These are phyloP conservation scores for Epinotia demarniana DNA, from an alignment of 2,888 invertebrate species.

Conservation along the genomic window DNA sequence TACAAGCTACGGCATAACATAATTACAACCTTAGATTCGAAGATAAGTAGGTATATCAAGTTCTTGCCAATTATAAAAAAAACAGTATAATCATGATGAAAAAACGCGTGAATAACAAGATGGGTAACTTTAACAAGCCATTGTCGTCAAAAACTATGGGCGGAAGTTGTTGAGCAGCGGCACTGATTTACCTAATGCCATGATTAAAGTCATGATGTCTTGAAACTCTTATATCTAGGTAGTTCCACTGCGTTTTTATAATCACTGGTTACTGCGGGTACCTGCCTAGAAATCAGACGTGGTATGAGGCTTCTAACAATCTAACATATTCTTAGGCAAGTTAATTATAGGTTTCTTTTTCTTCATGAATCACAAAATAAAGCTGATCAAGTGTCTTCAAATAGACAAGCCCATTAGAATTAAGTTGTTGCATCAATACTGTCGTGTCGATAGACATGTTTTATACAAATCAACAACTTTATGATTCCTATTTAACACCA, in stretches of 20 bases:
- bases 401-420: too few relatives aligned
- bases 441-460: too few relatives aligned
- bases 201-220: conserved; percentile 30
- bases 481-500: too few relatives aligned
- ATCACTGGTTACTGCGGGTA: neutral
- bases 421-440: too few relatives aligned
- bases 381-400: too few relatives aligned
- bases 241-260: conserved; percentile 33
- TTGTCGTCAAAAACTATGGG: conserved; percentile 39
- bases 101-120: conserved; percentile 30
- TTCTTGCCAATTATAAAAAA: conserved; percentile 20
- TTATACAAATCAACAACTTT: too few relatives aligned
- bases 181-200: conserved; percentile 31
- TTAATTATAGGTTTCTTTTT: too few relatives aligned
- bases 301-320: neutral
- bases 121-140: conserved; percentile 34
- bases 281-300: neutral
- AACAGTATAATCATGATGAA: conserved; percentile 36
- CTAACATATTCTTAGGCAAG: too few relatives aligned
- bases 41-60: neutral
- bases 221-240: conserved; percentile 16
- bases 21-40: neutral
- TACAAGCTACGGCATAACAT: neutral
- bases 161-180: conserved; percentile 37
- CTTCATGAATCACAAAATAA: too few relatives aligned